A percentile compares a stretch with the other conserved stretches of the same genome.
Conservation (phyloP, 2,888 invertebrate genomes). For the Arenicola marina region DNA sequence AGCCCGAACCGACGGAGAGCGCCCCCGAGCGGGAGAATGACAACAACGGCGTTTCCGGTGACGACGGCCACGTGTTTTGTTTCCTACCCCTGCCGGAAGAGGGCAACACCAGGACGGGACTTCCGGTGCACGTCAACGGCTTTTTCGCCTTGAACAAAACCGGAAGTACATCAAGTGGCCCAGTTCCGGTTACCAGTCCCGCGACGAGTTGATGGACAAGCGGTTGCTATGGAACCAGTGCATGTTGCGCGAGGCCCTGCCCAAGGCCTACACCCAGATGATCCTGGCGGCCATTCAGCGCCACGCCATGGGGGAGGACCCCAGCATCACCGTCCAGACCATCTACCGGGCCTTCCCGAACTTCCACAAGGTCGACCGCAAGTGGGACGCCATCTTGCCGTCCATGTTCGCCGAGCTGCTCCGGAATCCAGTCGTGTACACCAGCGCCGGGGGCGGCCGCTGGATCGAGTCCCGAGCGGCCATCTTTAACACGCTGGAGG, state of each 20-base stretch:
- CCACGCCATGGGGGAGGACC: constrained; percentile 15
- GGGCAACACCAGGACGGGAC: constrained; percentile 44
- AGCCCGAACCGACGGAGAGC: too few relatives aligned
- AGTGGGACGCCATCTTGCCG: constrained; percentile 23
- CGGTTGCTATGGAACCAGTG: constrained; percentile 49
- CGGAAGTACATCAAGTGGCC: constrained; percentile 39
- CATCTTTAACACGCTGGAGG: constrained; percentile 32
- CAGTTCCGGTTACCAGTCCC: constrained; percentile 4
- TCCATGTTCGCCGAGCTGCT: constrained; percentile 29
- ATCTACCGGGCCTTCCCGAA: constrained; percentile 35
- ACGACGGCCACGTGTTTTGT: constrained; percentile 50
- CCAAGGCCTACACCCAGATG: constrained; percentile 40
- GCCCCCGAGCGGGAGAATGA: neutral
- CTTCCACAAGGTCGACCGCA: constrained; percentile 23
- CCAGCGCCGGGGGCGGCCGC: constrained; percentile 13
- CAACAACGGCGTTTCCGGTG: neutral
- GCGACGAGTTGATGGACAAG: constrained; percentile 41
- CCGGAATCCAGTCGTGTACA: constrained; percentile 23
- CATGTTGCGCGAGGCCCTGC: constrained; percentile 46
- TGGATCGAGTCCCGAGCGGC: constrained; percentile 27
- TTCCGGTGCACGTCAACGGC: constrained; percentile 55
- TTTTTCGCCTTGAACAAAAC: constrained; percentile 53
- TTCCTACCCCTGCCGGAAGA: constrained; percentile 53
- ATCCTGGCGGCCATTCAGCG: constrained; percentile 32
- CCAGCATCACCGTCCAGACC: constrained; percentile 13